Base-by-base conservation (phyloP, 2,888 invertebrate genomes). In the Hemicrepidius hirtus region DNA sequence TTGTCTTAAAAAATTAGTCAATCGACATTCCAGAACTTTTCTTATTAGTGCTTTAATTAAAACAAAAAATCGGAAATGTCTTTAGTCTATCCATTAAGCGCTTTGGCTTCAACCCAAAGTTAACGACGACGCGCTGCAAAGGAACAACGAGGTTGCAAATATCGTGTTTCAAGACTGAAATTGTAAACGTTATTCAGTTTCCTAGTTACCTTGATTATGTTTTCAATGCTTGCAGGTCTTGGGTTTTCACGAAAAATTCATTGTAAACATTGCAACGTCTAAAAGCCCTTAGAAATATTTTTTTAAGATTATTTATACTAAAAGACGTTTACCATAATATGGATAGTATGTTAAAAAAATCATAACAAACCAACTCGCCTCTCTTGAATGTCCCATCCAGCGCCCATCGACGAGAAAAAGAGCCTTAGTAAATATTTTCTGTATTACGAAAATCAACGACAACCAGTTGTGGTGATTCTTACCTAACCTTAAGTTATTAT, bases 11-110 rank as follows among this genome's bases (percentile, higher is more conserved):
- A 68, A 67, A 72, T 72, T 72, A 72, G 59, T 50, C 72, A 68
- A 68, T 72, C 37, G 68, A 63, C 68, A 68, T 72, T 72, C 67
- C 63, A 28, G 16, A 73, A 73, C 73, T 73, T 73, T 73, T 63
- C 68, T 64, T 73, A 65, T 68, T 68, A 68, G 7, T 60, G 37
- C 60, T 68, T 73, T 73, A 73, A 73, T 73, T 73, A 73, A 73
- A 68, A 57, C n/a, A 68, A 68, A 73, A 73, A 55, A 72, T 64
- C 49, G 46, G 41, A 69, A 46, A 50, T 64, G 46, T 41, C 53
- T 68, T 24, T 62, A 37, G 44, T 67, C 55, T 71, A 71, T 60
- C 64, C 64, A 63, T 64, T 65, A 59, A 65, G 37, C 41, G 24
- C 55, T 28, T 65, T 65, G 59, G 65, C 62, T 21, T 16, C 24